These are phyloP conservation scores for Cottoperca gobio DNA, from an alignment of 2,797 vertebrate genomes.

Conservation along the genomic window DNA sequence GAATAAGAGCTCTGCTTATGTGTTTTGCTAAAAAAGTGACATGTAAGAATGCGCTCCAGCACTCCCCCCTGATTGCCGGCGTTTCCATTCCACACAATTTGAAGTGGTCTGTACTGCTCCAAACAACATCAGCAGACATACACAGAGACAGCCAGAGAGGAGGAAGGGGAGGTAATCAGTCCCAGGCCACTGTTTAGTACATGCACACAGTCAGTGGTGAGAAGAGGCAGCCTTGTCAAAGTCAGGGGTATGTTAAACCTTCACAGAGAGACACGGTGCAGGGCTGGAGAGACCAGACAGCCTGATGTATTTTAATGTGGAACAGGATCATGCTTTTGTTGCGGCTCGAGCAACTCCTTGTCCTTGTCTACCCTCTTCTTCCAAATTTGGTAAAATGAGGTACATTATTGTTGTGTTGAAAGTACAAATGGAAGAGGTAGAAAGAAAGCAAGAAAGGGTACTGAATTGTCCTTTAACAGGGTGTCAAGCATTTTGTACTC, in stretches of 20 bases:
- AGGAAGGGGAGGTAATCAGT: conserved; percentile 75
- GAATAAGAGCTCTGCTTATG: conserved; percentile 68
- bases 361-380: not conserved
- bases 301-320: conserved; percentile 8
- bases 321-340: not conserved
- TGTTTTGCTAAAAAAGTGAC: conserved; percentile 79
- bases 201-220: conserved; percentile 70
- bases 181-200: conserved; percentile 77
- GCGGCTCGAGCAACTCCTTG: not conserved
- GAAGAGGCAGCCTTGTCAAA: conserved; percentile 52
- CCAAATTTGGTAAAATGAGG: not conserved
- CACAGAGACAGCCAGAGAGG: conserved; percentile 63
- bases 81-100: conserved; percentile 73
- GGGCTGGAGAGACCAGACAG: conserved; percentile 10
- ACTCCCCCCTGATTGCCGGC: conserved; percentile 58
- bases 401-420: not conserved
- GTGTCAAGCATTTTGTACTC: conserved; percentile 28
- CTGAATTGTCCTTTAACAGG: conserved; percentile 26
- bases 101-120: conserved; percentile 67
- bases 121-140: conserved; percentile 76
- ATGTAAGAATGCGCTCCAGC: conserved; percentile 76
- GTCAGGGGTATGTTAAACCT: conserved; percentile 22
- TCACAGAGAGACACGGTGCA: conserved; percentile 3
- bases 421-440: not conserved
- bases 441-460: conserved; percentile 12